A percentile compares a stretch with the other conserved stretches of the same genome.
phyloP scores from a whole-genome alignment of 2,888 invertebrate genomes.

The Temnothorax unifasciatus region DNA sequence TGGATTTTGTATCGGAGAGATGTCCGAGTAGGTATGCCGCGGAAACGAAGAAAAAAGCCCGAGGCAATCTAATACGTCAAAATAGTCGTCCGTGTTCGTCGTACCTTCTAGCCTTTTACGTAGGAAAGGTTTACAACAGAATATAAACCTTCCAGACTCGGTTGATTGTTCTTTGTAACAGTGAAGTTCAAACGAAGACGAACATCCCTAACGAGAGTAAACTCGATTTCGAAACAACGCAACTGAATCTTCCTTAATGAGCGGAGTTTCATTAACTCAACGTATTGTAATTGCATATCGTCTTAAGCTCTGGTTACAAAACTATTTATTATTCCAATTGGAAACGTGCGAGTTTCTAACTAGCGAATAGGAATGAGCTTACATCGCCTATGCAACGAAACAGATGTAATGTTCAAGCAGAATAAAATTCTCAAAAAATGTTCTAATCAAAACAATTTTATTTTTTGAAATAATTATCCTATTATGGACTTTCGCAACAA shows the following conservation, averaged over 20 bases:
- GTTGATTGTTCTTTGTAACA: slow-evolving; percentile 8
- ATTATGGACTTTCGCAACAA: not conserved
- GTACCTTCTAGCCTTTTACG: slow-evolving; percentile 24
- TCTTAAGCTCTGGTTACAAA: not conserved
- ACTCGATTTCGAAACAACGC: slow-evolving; percentile 10
- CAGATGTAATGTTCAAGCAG: not conserved
- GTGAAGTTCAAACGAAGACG: slow-evolving; percentile 14
- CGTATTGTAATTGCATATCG: not conserved
- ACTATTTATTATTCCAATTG: not conserved
- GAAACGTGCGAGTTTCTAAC: not conserved
- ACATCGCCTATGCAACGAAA: not conserved
- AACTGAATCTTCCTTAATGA: slow-evolving; percentile 10
- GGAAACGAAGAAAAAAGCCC: slow-evolving; percentile 43
- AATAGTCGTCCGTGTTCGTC: slow-evolving; percentile 51
- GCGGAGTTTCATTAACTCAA: slow-evolving; percentile 22
- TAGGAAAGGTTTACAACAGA: slow-evolving; percentile 29
- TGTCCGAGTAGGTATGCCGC: slow-evolving; percentile 22
- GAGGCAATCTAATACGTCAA: slow-evolving; percentile 64
- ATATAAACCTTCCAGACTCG: slow-evolving; percentile 17
- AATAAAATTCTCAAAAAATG: not conserved
- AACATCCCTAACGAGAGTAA: slow-evolving; percentile 28
- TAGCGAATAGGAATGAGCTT: not conserved
- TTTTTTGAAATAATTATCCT: not conserved
- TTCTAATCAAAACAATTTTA: not conserved
- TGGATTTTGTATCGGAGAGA: slow-evolving; percentile 64